Evolutionary conservation across 2,113 vertebrate genomes (phyloP).

Genomic region (Poeciliopsis prolifica): DNA sequence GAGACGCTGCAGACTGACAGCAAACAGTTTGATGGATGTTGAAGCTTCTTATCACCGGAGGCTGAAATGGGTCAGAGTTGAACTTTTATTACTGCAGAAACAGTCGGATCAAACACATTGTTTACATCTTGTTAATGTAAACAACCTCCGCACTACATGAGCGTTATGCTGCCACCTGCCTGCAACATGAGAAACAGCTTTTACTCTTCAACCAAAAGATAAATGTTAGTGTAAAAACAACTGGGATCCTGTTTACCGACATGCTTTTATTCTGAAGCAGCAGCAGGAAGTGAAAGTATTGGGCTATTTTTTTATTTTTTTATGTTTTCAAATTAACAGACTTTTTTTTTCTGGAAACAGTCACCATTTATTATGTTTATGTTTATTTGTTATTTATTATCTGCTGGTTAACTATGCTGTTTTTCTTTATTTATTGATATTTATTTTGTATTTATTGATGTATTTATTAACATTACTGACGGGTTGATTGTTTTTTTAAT

Average conservation of each 20-base stretch:
- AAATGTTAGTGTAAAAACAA: neutral
- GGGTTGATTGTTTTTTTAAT: neutral
- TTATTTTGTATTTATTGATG: constrained; percentile 32
- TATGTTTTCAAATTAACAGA: neutral
- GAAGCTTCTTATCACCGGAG: neutral
- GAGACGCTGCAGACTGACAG: neutral
- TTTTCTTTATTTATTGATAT: constrained; percentile 40
- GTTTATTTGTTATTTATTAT: neutral
- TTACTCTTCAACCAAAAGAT: neutral
- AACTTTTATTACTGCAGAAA: neutral
- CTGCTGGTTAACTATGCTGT: constrained; percentile 1
- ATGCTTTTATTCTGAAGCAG: neutral
- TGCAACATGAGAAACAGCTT: neutral
- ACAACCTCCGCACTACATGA: neutral
- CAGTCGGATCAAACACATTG: neutral
- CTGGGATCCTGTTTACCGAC: neutral
- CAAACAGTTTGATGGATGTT: neutral
- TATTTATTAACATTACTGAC: neutral
- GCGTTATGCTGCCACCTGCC: neutral
- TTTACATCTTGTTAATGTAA: neutral
- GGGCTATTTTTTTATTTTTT: neutral
- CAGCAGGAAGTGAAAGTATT: neutral
- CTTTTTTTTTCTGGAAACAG: neutral
- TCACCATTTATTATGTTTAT: neutral
- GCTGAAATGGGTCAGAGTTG: neutral